These are phyloP conservation scores for Drosophila pegasa DNA, from an alignment of 2,888 invertebrate species.

Conservation along the genomic window DNA sequence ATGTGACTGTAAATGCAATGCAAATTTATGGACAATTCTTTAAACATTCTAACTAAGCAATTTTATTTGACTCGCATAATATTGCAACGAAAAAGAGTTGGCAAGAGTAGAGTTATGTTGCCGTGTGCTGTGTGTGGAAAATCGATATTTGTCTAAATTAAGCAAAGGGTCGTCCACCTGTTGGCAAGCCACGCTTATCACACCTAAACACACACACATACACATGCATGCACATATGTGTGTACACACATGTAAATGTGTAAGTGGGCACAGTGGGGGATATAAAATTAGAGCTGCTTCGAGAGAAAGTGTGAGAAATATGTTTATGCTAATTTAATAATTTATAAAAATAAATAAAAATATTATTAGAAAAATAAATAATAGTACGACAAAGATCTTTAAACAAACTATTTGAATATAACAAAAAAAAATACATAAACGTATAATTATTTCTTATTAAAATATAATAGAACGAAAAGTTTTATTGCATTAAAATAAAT, in stretches of 20 bases:
- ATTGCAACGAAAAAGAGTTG: background rate
- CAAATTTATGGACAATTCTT: background rate
- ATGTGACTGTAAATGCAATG: background rate
- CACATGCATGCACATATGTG: background rate
- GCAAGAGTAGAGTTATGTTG: constrained; percentile 1
- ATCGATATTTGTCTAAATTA: constrained; percentile 53
- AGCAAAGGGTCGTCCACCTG: constrained; percentile 62
- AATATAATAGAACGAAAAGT: background rate
- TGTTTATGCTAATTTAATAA: background rate
- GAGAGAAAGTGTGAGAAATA: background rate
- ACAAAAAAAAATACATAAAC: background rate
- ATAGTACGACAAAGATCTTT: background rate
- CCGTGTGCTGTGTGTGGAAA: constrained; percentile 43
- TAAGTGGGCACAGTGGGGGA: constrained; percentile 4
- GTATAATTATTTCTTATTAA: background rate
- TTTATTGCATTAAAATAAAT: background rate
- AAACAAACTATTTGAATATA: background rate
- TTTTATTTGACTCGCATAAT: background rate
- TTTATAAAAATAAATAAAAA: background rate
- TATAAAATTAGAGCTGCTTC: constrained; percentile 5
- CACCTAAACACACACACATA: constrained; percentile 1
- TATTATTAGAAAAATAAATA: background rate
- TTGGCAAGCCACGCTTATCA: constrained; percentile 52
- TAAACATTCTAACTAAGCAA: constrained; percentile 5
- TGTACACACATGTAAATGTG: background rate